These are phyloP conservation scores for Catocala nupta DNA, from an alignment of 2,888 invertebrate species.

Conservation along the genomic window DNA sequence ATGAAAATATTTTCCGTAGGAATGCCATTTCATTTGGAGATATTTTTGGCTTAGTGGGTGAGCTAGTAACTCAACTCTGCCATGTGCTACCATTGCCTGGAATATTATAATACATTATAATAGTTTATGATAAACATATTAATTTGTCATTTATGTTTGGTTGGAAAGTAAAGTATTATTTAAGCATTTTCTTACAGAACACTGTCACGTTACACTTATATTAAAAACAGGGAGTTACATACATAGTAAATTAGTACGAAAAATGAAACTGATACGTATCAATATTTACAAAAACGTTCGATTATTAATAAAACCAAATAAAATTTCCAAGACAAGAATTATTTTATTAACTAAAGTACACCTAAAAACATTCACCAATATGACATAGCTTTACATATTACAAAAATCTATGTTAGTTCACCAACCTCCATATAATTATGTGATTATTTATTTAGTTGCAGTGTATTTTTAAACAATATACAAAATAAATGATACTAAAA, in stretches of 20 bases:
- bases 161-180: no score
- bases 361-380: no score
- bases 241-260: no score
- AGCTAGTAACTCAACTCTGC: constrained; percentile 93
- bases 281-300: no score
- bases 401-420: no score
- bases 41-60: constrained; percentile 96
- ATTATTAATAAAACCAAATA: no score
- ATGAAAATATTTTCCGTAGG: constrained; percentile 96
- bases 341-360: no score
- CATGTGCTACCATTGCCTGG: constrained; percentile 96
- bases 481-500: constrained; percentile 3
- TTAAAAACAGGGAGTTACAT: background rate
- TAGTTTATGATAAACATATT: background rate
- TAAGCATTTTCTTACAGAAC: background rate
- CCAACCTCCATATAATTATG: background rate
- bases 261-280: no score
- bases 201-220: background rate
- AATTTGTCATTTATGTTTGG: no score
- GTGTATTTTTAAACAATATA: background rate
- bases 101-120: constrained; percentile 41
- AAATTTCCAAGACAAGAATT: no score
- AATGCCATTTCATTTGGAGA: constrained; percentile 96
- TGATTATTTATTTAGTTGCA: background rate
- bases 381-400: no score